These are phyloP conservation scores for Lepisosteus osseus DNA, from an alignment of 2,113 vertebrate genomes.

Conservation along the genomic window DNA sequence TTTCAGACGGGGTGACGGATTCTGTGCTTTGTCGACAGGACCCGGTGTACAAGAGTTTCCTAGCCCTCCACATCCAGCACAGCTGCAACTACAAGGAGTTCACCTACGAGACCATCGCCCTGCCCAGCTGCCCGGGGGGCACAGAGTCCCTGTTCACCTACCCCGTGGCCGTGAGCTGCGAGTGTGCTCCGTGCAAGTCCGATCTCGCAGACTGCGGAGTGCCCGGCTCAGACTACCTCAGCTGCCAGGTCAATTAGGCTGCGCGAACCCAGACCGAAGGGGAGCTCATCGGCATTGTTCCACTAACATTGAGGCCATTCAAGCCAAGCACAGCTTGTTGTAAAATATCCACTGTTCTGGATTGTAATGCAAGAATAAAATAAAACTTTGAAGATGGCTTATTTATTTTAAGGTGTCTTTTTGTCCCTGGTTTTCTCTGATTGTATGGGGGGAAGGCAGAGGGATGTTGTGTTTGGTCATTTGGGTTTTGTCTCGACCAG, in stretches of 20 bases:
- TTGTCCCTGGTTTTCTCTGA: too few species aligned
- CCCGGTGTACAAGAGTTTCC: constrained; percentile 54
- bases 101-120: constrained; percentile 70
- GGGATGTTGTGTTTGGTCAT: too few species aligned
- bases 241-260: constrained; percentile 65
- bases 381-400: too few species aligned
- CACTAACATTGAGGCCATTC: neutral
- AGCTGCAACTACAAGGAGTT: constrained; percentile 79
- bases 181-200: constrained; percentile 69
- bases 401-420: too few species aligned
- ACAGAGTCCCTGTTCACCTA: constrained; percentile 67
- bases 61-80: constrained; percentile 52
- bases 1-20: neutral
- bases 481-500: too few species aligned
- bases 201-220: constrained; percentile 72
- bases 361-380: too few species aligned
- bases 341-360: too few species aligned
- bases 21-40: constrained; percentile 58
- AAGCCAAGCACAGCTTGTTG: neutral
- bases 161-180: constrained; percentile 78
- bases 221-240: constrained; percentile 55
- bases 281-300: neutral
- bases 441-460: too few species aligned
- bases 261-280: constrained; percentile 8
- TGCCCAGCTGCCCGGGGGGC: constrained; percentile 71